A percentile compares a stretch with the other conserved stretches of the same genome.
These are phyloP conservation scores for Drosophila lowei DNA, from an alignment of 1,140 invertebrate genomes.

Conservation along the genomic window DNA sequence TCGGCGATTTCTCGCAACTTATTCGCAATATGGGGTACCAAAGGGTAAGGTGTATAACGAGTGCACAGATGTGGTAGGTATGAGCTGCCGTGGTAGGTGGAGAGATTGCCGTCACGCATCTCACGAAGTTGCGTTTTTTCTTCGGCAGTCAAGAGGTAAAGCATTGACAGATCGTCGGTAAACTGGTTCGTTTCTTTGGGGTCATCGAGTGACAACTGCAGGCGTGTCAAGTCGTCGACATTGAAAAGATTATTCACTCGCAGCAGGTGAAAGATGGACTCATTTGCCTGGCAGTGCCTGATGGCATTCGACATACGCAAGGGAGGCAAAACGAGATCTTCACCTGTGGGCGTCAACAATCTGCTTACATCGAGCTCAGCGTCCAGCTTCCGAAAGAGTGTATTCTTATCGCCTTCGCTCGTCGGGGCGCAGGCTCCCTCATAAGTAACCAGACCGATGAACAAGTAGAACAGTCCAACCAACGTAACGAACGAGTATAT, in stretches of 20 bases:
- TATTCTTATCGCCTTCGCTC: constrained; percentile 85
- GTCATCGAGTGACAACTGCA: constrained; percentile 75
- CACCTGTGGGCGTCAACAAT: neutral
- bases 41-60: constrained; percentile 77
- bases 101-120: constrained; percentile 85
- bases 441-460: constrained; percentile 88
- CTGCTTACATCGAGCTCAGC: constrained; percentile 85
- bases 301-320: constrained; percentile 82
- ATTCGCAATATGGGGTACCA: constrained; percentile 21
- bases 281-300: constrained; percentile 88
- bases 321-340: constrained; percentile 4
- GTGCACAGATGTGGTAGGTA: constrained; percentile 83
- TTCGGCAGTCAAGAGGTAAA: constrained; percentile 85
- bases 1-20: constrained; percentile 2
- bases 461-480: constrained; percentile 88
- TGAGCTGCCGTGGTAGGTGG: constrained; percentile 49
- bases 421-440: constrained; percentile 90
- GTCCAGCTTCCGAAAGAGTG: constrained; percentile 87
- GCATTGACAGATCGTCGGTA: constrained; percentile 77
- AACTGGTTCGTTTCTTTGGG: constrained; percentile 63
- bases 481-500: constrained; percentile 88
- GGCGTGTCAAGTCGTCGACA: constrained; percentile 46
- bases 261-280: constrained; percentile 88
- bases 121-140: constrained; percentile 85
- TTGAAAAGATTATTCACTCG: constrained; percentile 78